Conservation (phyloP, 2,113 vertebrate species). For the Sporophila hypoxantha region DNA sequence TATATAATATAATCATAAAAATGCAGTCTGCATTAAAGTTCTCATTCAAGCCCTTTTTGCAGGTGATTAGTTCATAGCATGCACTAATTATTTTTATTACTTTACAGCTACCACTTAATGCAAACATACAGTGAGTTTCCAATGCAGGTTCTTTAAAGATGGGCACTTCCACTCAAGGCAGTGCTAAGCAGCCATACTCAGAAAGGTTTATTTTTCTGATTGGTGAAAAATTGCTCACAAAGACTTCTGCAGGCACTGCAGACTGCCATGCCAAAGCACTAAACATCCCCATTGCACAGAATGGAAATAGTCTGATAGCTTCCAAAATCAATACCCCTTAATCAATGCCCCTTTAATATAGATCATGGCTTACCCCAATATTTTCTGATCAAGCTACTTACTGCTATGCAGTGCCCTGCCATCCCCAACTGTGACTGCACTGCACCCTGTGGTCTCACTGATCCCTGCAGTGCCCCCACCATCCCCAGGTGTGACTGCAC, state of each 20-base stretch:
- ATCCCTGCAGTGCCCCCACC: neutral
- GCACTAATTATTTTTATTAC: constrained; percentile 7
- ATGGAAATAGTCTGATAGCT: neutral
- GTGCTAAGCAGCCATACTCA: neutral
- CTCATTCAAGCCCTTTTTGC: neutral
- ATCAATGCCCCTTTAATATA: neutral
- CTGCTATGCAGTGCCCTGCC: too few species aligned
- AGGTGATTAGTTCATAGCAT: neutral
- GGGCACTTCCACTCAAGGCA: neutral
- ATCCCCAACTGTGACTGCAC: neutral
- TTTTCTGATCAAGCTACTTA: neutral
- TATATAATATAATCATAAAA: constrained; percentile 7
- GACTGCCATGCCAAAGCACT: neutral
- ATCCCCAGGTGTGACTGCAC: neutral
- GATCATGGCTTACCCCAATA: neutral
- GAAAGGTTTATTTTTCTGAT: neutral
- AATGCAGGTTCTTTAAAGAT: neutral
- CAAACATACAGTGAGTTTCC: neutral
- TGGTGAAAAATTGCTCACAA: neutral
- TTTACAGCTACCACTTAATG: neutral
- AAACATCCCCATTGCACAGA: neutral
- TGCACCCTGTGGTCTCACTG: neutral
- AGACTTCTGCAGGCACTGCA: neutral
- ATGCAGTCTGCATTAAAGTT: neutral
- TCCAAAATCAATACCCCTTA: neutral